A percentile compares a stretch with the other conserved stretches of the same genome.
Conservation (phyloP, 2,797 vertebrate genomes). For the Discoglossus pictus region DNA sequence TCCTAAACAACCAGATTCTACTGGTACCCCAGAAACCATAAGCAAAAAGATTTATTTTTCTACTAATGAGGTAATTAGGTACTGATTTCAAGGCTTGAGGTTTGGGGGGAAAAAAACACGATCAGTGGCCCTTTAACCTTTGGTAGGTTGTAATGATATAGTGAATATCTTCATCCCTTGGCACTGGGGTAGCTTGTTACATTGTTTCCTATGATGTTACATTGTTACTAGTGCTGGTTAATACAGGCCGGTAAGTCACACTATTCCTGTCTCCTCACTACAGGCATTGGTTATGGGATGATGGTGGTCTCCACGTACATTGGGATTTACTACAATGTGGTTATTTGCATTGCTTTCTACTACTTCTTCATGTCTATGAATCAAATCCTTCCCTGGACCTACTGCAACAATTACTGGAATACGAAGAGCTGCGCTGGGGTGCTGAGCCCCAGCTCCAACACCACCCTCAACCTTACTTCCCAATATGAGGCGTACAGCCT, state of each 20-base stretch:
- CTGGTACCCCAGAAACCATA: too few relatives aligned
- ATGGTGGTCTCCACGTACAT: constrained; percentile 99
- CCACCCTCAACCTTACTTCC: constrained; percentile 68
- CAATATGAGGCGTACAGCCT: constrained; percentile 62
- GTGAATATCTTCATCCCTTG: too few relatives aligned
- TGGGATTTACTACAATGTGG: constrained; percentile 98
- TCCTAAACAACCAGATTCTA: too few relatives aligned
- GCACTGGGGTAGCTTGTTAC: too few relatives aligned
- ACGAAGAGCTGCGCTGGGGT: constrained; percentile 85
- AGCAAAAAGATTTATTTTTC: too few relatives aligned
- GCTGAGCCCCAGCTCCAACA: constrained; percentile 61
- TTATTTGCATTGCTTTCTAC: constrained; percentile 98
- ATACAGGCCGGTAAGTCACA: background rate
- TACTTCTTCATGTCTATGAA: constrained; percentile 99
- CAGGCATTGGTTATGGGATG: constrained; percentile 98
- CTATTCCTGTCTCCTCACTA: constrained; percentile 1
- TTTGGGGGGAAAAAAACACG: too few relatives aligned
- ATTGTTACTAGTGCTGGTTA: too few relatives aligned
- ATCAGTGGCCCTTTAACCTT: too few relatives aligned
- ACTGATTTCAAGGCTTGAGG: too few relatives aligned
- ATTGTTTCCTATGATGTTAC: too few relatives aligned
- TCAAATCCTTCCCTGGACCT: constrained; percentile 92
- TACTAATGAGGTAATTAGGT: too few relatives aligned
- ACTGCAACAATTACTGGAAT: constrained; percentile 96
- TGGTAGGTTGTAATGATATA: too few relatives aligned